Conservation (phyloP, 2,797 vertebrate species). For the Schizothorax lantsangensis region DNA sequence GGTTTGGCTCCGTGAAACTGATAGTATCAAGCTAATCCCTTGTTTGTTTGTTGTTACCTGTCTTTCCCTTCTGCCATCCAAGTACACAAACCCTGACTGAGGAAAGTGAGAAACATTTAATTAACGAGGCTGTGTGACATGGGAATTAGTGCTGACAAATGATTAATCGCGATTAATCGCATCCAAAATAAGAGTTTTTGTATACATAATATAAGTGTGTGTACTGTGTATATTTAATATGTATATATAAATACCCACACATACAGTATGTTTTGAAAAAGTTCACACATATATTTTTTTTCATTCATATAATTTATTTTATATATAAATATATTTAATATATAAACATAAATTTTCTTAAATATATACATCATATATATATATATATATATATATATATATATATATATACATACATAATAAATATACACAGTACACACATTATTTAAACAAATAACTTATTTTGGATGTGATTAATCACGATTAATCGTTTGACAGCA, state of each 20-base stretch:
- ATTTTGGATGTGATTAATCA: neutral
- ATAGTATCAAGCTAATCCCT: slow-evolving; percentile 16
- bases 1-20: slow-evolving; percentile 7
- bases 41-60: slow-evolving; percentile 24
- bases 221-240: no score
- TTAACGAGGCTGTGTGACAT: neutral
- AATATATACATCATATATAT: no score
- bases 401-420: no score
- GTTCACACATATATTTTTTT: no score
- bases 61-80: neutral
- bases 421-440: no score
- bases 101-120: neutral
- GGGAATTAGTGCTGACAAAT: neutral
- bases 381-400: no score
- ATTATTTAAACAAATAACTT: no score
- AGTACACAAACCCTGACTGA: neutral
- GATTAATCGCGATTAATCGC: neutral
- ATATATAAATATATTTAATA: no score
- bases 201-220: neutral
- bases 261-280: no score
- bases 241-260: no score
- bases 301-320: no score
- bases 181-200: neutral
- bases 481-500: neutral
- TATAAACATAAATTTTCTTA: no score